phyloP scores from a whole-genome alignment of 2,797 vertebrate species.

The Myotis findleyi region DNA sequence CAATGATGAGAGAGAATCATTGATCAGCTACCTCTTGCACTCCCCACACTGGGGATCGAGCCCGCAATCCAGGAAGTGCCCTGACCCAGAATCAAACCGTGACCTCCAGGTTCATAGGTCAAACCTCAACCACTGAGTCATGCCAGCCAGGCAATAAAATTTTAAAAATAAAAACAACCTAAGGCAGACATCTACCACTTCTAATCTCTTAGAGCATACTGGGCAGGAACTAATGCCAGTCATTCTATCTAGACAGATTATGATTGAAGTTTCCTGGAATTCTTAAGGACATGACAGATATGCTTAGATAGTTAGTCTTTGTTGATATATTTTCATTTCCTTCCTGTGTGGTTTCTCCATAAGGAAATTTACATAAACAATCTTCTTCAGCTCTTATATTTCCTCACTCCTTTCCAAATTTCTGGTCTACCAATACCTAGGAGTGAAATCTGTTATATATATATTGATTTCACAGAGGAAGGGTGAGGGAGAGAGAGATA shows the following conservation, averaged over 20 bases:
- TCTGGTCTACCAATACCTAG: not conserved
- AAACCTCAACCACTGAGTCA: no score
- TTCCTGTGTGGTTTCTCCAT: conserved; percentile 56
- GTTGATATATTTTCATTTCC: conserved; percentile 54
- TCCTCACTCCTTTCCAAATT: not conserved
- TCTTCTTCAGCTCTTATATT: not conserved
- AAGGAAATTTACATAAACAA: conserved; percentile 54
- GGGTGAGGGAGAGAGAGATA: no score
- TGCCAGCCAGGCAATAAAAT: not conserved
- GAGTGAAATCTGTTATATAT: not conserved
- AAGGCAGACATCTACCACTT: not conserved
- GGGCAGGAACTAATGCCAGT: not conserved
- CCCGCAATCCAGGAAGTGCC: no score
- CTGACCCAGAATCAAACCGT: no score
- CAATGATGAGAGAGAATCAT: no score
- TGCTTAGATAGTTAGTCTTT: conserved; percentile 37
- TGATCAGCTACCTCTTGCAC: no score
- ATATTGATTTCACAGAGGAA: no score
- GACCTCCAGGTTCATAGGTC: no score
- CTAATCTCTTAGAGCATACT: not conserved
- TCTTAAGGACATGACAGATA: conserved; percentile 19
- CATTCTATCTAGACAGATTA: not conserved
- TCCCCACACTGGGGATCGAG: no score
- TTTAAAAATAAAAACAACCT: not conserved
- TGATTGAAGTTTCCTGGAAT: conserved; percentile 48